Evolutionary conservation across 2,888 invertebrate species (phyloP).

Genomic region (Protophormia terraenovae): DNA sequence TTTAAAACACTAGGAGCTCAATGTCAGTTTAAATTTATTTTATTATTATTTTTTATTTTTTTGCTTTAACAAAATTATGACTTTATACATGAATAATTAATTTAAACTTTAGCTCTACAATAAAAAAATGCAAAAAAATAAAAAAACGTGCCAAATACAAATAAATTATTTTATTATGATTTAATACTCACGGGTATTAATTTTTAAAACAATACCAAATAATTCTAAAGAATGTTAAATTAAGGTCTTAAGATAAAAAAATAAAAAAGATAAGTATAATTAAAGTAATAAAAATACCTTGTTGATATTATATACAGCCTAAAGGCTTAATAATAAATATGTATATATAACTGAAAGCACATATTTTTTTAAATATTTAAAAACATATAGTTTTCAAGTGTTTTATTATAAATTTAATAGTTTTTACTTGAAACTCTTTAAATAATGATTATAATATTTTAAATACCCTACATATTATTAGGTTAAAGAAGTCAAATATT

Average conservation of each 20-base stretch:
- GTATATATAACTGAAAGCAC: too few relatives aligned
- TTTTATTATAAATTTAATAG: not conserved
- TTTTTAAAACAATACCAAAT: slow-evolving; percentile 10
- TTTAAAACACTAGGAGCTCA: not conserved
- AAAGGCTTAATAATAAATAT: not conserved
- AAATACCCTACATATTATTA: not conserved
- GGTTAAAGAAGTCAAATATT: not conserved
- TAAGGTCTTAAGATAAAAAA: not conserved
- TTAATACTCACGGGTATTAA: slow-evolving; percentile 21
- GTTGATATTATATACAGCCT: not conserved
- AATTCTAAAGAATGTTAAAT: not conserved
- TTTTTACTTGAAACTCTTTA: not conserved
- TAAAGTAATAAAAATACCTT: not conserved
- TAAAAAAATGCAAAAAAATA: not conserved
- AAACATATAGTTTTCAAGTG: not conserved
- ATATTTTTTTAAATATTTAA: not conserved
- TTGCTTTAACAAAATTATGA: slow-evolving; percentile 1
- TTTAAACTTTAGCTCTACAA: not conserved
- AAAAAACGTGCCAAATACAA: slow-evolving; percentile 13
- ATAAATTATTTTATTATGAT: not conserved
- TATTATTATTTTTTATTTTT: not conserved
- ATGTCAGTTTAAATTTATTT: slow-evolving; percentile 18
- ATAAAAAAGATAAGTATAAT: not conserved
- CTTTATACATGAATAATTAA: slow-evolving; percentile 27
- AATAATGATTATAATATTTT: not conserved